Conservation (phyloP, 2,113 vertebrate species). For the Edolisoma coerulescens region DNA sequence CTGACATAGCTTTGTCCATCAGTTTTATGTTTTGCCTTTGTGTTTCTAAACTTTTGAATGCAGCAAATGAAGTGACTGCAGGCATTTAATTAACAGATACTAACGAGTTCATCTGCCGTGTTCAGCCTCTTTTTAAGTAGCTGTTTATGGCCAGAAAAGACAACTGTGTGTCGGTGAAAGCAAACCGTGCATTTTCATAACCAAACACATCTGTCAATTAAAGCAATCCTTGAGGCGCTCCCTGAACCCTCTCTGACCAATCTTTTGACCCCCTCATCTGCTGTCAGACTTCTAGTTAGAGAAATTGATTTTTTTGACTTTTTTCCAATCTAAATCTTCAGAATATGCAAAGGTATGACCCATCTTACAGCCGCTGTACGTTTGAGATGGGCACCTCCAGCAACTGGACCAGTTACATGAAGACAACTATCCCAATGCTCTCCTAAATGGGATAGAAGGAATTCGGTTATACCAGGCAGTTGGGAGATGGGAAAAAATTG, state of each 20-base stretch:
- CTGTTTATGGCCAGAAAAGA: background rate
- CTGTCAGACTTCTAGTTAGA: background rate
- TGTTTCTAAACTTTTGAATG: background rate
- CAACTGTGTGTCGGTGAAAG: background rate
- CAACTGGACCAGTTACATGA: background rate
- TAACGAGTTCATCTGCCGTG: background rate
- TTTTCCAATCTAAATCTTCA: background rate
- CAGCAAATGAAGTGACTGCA: background rate
- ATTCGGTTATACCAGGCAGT: background rate
- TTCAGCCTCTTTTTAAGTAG: background rate
- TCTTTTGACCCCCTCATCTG: background rate
- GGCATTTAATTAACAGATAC: background rate
- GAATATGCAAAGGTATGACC: background rate
- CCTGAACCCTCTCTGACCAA: background rate
- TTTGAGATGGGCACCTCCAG: background rate
- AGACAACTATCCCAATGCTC: background rate
- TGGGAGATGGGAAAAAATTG: background rate
- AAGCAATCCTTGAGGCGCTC: background rate
- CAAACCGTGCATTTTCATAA: background rate
- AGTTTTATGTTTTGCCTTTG: background rate
- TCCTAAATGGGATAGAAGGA: background rate
- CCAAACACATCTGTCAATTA: background rate
- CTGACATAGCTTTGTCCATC: background rate
- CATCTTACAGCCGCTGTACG: accelerated
- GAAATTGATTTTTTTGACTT: background rate